Evolutionary conservation across 2,113 vertebrate species (phyloP), one percentile per base, ranked within the genome.

Genomic region (Podarcis muralis): DNA sequence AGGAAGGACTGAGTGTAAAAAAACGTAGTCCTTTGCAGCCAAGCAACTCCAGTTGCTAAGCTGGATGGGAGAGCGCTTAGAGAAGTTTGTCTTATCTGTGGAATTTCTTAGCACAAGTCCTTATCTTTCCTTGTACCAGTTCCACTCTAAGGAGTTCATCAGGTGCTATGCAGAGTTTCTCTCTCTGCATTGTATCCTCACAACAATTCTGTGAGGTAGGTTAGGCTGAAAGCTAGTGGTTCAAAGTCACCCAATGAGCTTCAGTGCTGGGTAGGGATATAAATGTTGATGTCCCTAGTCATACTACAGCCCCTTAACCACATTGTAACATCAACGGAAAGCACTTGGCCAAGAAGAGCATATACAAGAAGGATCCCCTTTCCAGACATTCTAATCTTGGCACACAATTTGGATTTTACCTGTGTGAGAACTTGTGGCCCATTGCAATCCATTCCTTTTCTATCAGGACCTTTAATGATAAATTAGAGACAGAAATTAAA

Each of bases 401-500:
- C 30, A 7, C 2, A 93, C 74, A 0, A 57, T 0, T 0, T 12
- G 79, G 81, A 35, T 81, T 93, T 95, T 97, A 97, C 97, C 97
- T 97, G 96, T 97, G 96, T 16, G 97, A 96, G 86, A 98, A 98
- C 84, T 97, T 98, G 94, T 98, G 97, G 68, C 97, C 97, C 96
- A 98, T 96, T 13, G 94, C 96, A 94, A 98, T 97, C 97, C 97
- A 98, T 88, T 98, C 97, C 84, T 97, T 98, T 92, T 98, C 97
- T 93, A 97, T 96, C 7, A 98, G 93, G 8, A 97, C 95, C 97
- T 97, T 91, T 71, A 92, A 65, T 90, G 94, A 91, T n/a, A 87
- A 90, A 69, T 68, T 37, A 91, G 91, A 90, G 93, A 25, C 43
- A 85, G 35, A 53, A 32, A 23, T 66, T 59, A 69, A 3, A 74